These are phyloP conservation scores for Melanotaenia boesemani DNA, from an alignment of 2,797 vertebrate species.

Conservation along the genomic window DNA sequence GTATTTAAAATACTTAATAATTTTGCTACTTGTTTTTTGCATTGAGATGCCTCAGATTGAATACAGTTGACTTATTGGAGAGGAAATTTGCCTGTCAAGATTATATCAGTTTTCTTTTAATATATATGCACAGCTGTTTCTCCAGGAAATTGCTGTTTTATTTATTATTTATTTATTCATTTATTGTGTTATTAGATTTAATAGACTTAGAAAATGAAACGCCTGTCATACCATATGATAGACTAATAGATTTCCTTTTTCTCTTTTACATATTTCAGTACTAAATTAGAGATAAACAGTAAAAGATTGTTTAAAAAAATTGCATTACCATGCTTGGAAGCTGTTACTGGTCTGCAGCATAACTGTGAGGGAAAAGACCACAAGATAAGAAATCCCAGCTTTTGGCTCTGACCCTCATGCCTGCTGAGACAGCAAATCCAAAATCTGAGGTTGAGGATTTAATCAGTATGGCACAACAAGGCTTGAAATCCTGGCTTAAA, in stretches of 20 bases:
- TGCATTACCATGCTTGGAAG: conserved; percentile 48
- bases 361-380: conserved; percentile 57
- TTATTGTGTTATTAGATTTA: conserved; percentile 76
- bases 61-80: conserved; percentile 73
- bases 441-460: conserved; percentile 64
- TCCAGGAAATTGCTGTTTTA: conserved; percentile 79
- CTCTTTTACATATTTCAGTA: conserved; percentile 38
- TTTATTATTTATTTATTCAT: conserved; percentile 77
- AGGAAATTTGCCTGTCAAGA: conserved; percentile 83
- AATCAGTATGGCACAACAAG: conserved; percentile 64
- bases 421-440: conserved; percentile 74
- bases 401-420: conserved; percentile 57
- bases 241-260: conserved; percentile 50
- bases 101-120: conserved; percentile 75
- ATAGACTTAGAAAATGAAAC: conserved; percentile 76
- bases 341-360: conserved; percentile 44
- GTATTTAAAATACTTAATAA: conserved; percentile 64
- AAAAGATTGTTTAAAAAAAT: conserved; percentile 60
- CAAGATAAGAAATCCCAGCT: conserved; percentile 69
- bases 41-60: conserved; percentile 69
- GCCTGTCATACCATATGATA: conserved; percentile 53
- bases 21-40: conserved; percentile 74
- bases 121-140: conserved; percentile 77
- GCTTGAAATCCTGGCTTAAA: conserved; percentile 60
- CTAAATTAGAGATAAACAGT: conserved; percentile 50